Percentiles rank a stretch among this genome's conserved stretches.
Conservation (phyloP, 2,113 vertebrate species). For the Pterocles gutturalis region DNA sequence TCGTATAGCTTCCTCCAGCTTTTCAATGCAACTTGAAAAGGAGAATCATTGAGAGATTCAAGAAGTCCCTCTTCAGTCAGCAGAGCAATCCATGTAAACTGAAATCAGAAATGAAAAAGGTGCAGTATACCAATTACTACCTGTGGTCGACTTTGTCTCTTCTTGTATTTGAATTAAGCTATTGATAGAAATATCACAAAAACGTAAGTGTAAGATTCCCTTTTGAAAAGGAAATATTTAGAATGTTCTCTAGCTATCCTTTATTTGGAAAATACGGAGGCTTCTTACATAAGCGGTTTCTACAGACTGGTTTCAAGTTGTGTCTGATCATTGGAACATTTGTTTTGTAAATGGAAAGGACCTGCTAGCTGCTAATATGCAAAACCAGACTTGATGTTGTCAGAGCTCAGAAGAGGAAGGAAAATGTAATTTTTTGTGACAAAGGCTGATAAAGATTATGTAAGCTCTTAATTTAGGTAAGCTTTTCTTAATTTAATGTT, state of each 20-base stretch:
- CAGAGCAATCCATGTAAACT: slow-evolving; percentile 86
- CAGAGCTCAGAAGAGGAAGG: background rate
- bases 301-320: background rate
- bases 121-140: slow-evolving; percentile 31
- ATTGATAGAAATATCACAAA: background rate
- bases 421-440: background rate
- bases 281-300: background rate
- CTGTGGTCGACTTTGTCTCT: background rate
- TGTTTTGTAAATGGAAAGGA: background rate
- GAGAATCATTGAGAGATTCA: slow-evolving; percentile 85
- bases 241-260: background rate
- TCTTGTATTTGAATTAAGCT: background rate
- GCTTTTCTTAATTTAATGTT: background rate
- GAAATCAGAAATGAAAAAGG: slow-evolving; percentile 90
- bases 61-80: slow-evolving; percentile 88
- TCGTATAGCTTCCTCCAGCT: slow-evolving; percentile 85
- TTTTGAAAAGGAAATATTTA: background rate
- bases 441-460: background rate
- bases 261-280: background rate
- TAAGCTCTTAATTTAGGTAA: background rate
- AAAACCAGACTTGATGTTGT: background rate
- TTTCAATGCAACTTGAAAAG: slow-evolving; percentile 82
- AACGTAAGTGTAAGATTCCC: background rate
- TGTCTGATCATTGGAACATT: background rate
- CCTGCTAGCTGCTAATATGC: background rate